phyloP scores from a whole-genome alignment of 2,113 vertebrate genomes.

The Forbesichthys papilliferus region DNA sequence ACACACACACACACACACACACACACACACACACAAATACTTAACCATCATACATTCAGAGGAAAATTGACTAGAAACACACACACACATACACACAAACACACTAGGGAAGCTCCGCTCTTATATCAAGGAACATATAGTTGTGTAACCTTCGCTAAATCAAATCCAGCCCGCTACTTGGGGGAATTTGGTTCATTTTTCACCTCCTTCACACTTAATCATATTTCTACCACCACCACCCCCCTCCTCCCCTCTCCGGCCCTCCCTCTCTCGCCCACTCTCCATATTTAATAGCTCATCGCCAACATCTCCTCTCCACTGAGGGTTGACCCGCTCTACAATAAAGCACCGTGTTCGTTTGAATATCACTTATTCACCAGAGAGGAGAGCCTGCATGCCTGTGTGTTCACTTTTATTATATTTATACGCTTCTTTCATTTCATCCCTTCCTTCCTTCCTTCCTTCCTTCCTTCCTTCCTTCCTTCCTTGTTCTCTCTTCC shows the following conservation, averaged over 20 bases:
- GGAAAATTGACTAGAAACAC: background rate
- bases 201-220: slow-evolving; percentile 73
- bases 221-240: slow-evolving; percentile 50
- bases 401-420: slow-evolving; percentile 23
- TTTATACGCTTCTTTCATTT: slow-evolving; percentile 12
- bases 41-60: background rate
- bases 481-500: background rate
- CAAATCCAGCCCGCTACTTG: slow-evolving; percentile 66
- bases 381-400: slow-evolving; percentile 36
- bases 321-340: slow-evolving; percentile 60
- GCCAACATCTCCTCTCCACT: slow-evolving; percentile 64
- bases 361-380: slow-evolving; percentile 63
- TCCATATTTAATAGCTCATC: slow-evolving; percentile 75
- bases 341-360: slow-evolving; percentile 66
- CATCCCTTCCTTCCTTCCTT: background rate
- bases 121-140: slow-evolving; percentile 67
- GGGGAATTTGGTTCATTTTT: slow-evolving; percentile 70
- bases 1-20: slow-evolving; percentile 6
- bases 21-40: background rate
- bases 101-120: slow-evolving; percentile 27
- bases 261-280: slow-evolving; percentile 58
- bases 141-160: slow-evolving; percentile 66
- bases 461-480: background rate
- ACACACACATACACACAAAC: background rate
- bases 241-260: slow-evolving; percentile 30